Conservation (phyloP, 2,888 invertebrate genomes). For the Cryptosula pallasiana region DNA sequence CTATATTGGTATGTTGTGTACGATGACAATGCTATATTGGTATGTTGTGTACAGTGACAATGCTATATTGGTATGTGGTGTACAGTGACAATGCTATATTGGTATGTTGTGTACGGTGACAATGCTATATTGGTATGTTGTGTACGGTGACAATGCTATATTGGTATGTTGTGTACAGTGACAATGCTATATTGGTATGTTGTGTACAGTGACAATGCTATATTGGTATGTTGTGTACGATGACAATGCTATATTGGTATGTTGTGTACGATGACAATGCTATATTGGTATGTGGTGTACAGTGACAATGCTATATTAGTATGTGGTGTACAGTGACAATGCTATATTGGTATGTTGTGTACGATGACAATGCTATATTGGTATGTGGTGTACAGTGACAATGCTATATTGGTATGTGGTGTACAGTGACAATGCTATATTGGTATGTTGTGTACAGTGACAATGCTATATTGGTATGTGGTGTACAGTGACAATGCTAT, state of each 20-base stretch:
- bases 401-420: neutral
- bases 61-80: neutral
- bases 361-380: neutral
- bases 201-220: neutral
- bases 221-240: neutral
- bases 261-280: neutral
- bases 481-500: too few species aligned
- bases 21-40: slow-evolving; percentile 27
- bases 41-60: slow-evolving; percentile 28
- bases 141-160: slow-evolving; percentile 40
- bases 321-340: neutral
- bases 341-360: neutral
- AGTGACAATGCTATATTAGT: neutral
- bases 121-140: neutral
- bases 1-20: slow-evolving; percentile 35
- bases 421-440: neutral
- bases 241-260: neutral
- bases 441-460: neutral
- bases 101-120: slow-evolving; percentile 31
- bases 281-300: neutral
- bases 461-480: neutral
- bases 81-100: slow-evolving; percentile 39
- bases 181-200: slow-evolving; percentile 1
- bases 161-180: slow-evolving; percentile 32
- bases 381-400: neutral